These are phyloP conservation scores for Protaetia brevitarsis DNA, from an alignment of 1,140 invertebrate species.

Conservation along the genomic window DNA sequence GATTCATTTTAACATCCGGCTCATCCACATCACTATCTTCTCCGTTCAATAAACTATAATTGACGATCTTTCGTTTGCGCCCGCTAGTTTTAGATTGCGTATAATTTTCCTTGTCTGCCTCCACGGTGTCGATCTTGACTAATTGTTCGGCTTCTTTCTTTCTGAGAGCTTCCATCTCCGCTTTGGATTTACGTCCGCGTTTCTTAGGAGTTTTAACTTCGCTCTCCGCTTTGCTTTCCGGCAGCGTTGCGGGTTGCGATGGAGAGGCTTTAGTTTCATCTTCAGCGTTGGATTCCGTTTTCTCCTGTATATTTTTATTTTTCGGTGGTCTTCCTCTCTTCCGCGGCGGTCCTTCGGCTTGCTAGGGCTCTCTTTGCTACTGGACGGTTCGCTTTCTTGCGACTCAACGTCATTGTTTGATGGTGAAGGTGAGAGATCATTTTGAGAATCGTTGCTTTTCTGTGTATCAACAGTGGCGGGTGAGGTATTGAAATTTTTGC, in stretches of 20 bases:
- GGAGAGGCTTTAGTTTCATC: not conserved
- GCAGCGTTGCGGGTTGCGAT: too few species aligned
- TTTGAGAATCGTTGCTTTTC: not conserved
- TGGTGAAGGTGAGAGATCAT: too few species aligned
- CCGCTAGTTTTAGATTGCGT: conserved; percentile 7
- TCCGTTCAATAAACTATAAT: conserved; percentile 16
- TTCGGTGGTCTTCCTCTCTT: too few species aligned
- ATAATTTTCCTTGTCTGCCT: not conserved
- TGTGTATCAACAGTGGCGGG: not conserved
- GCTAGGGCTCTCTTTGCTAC: too few species aligned
- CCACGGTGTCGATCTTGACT: not conserved
- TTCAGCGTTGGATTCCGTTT: too few species aligned
- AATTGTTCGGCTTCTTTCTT: not conserved
- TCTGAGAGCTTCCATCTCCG: not conserved
- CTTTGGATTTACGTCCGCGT: conserved; percentile 14
- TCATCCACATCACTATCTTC: not conserved
- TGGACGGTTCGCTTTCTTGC: too few species aligned
- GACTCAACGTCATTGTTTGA: too few species aligned
- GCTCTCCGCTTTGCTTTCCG: too few species aligned
- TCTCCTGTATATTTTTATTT: too few species aligned
- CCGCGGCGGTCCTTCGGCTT: too few species aligned
- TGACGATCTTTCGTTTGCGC: conserved; percentile 20
- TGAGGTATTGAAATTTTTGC: not conserved
- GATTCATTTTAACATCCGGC: too few species aligned
- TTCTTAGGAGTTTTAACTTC: conserved; percentile 1